Percentiles rank a stretch among this genome's conserved stretches.
Conservation (phyloP, 1,140 invertebrate species). For the Pentalonia nigronervosa region DNA sequence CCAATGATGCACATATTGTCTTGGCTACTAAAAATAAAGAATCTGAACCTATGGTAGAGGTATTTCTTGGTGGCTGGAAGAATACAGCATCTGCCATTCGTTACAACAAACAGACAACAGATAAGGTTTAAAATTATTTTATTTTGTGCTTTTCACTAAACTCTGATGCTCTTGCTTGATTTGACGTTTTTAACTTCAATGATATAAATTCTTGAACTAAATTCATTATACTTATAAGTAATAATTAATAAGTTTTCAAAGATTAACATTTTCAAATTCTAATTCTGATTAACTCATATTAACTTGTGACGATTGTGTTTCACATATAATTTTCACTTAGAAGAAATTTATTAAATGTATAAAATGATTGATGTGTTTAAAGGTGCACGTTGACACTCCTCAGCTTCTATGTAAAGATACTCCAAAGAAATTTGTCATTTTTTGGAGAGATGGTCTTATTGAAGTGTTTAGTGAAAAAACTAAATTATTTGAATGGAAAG, state of each 20-base stretch:
- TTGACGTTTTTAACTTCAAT: background rate
- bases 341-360: conserved; percentile 1
- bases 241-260: background rate
- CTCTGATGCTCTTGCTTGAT: background rate
- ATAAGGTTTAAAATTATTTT: conserved; percentile 67
- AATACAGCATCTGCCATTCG: conserved; percentile 83
- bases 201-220: background rate
- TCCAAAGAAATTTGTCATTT: conserved; percentile 69
- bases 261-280: background rate
- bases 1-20: conserved; percentile 82
- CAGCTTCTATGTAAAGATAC: conserved; percentile 68
- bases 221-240: background rate
- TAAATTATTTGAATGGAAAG: conserved; percentile 66
- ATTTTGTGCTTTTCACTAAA: background rate
- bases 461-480: conserved; percentile 62
- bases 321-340: background rate
- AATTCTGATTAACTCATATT: conserved; percentile 28
- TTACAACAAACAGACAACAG: conserved; percentile 78
- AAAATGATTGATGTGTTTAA: conserved; percentile 58
- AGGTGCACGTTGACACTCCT: conserved; percentile 68
- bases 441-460: conserved; percentile 69
- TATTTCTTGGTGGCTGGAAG: conserved; percentile 84
- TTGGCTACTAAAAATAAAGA: conserved; percentile 71
- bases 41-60: conserved; percentile 78
- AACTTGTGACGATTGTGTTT: background rate